Conservation (phyloP, 2,888 invertebrate genomes). For the Drosophila putrida region DNA sequence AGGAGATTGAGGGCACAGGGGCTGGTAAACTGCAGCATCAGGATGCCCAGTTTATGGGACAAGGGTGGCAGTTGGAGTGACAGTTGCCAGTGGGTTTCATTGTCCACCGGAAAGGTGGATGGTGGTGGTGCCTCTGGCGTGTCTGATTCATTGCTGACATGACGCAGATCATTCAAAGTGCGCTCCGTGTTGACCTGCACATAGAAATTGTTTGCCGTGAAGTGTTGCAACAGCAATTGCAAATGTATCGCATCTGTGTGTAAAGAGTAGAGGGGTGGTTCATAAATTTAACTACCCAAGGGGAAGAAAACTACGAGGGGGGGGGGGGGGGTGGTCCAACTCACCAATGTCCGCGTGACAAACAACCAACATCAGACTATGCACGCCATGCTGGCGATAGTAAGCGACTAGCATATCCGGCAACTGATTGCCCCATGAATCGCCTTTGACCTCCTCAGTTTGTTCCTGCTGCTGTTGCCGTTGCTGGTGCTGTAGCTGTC, state of each 20-base stretch:
- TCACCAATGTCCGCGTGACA: slow-evolving; percentile 77
- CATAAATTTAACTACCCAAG: slow-evolving; percentile 39
- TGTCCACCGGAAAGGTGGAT: slow-evolving; percentile 60
- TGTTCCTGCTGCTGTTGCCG: neutral
- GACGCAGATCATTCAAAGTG: slow-evolving; percentile 59
- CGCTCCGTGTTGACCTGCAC: slow-evolving; percentile 71
- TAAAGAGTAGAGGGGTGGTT: slow-evolving; percentile 7
- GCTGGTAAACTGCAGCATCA: slow-evolving; percentile 74
- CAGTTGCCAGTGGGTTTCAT: slow-evolving; percentile 58
- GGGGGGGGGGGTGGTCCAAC: slow-evolving; percentile 35
- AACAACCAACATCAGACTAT: slow-evolving; percentile 77
- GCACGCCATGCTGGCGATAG: slow-evolving; percentile 81
- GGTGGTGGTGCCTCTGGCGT: slow-evolving; percentile 63
- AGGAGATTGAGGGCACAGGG: slow-evolving; percentile 74
- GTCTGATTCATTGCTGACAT: slow-evolving; percentile 38
- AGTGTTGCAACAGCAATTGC: slow-evolving; percentile 53
- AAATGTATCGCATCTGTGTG: slow-evolving; percentile 32
- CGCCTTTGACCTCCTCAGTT: slow-evolving; percentile 28
- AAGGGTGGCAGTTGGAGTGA: slow-evolving; percentile 65
- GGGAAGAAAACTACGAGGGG: too few relatives aligned
- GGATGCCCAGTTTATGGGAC: slow-evolving; percentile 77
- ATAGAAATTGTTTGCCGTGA: slow-evolving; percentile 65
- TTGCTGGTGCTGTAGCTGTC: slow-evolving; percentile 32
- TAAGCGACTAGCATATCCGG: slow-evolving; percentile 80
- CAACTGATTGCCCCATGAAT: slow-evolving; percentile 76